These are phyloP conservation scores for Acleris cristana DNA, from an alignment of 2,888 invertebrate species.

Conservation along the genomic window DNA sequence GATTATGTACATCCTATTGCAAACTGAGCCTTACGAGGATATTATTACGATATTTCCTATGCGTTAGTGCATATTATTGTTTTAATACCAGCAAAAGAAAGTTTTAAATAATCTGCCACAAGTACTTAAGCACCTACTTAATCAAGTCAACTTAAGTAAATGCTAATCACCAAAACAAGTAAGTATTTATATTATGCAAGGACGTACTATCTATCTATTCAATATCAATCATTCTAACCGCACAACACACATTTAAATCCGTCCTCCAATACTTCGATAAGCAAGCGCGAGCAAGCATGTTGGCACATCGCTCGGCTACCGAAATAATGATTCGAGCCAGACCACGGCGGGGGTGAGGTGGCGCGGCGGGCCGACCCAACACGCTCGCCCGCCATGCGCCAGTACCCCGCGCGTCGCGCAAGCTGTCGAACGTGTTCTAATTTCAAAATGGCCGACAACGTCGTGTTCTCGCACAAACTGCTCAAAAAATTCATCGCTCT, in stretches of 20 bases:
- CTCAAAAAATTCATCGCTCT: slow-evolving; percentile 62
- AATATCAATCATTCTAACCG: no score
- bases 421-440: slow-evolving; percentile 56
- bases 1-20: no score
- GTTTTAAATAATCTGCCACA: no score
- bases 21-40: no score
- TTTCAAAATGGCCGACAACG: slow-evolving; percentile 57
- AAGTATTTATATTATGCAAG: no score
- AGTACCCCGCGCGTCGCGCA: slow-evolving; percentile 72
- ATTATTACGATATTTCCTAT: no score
- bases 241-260: background rate
- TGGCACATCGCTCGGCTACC: slow-evolving; percentile 29
- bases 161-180: no score
- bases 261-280: background rate
- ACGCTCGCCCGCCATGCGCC: slow-evolving; percentile 36
- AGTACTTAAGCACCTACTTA: no score
- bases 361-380: slow-evolving; percentile 21
- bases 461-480: slow-evolving; percentile 67
- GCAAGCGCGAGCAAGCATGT: slow-evolving; percentile 29
- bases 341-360: slow-evolving; percentile 20
- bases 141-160: no score
- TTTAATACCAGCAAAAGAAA: no score
- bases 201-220: no score
- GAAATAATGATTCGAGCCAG: slow-evolving; percentile 26
- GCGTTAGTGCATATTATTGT: no score